These are phyloP conservation scores for Drosophila kepulauana DNA, from an alignment of 1,140 invertebrate species.

Conservation along the genomic window DNA sequence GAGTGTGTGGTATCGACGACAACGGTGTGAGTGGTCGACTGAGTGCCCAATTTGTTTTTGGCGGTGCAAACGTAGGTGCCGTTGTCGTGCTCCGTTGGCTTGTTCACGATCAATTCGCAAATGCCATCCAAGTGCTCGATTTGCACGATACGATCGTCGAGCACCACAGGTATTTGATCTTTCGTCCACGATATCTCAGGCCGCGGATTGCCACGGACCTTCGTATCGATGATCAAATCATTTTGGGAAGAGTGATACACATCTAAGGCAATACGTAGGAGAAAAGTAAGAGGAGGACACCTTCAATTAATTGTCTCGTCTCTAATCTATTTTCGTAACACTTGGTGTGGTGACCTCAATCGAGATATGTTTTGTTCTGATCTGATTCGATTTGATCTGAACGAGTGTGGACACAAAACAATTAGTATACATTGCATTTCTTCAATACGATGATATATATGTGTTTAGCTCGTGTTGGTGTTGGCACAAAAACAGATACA, in stretches of 20 bases:
- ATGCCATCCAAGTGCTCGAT: conserved; percentile 90
- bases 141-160: conserved; percentile 88
- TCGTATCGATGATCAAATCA: conserved; percentile 91
- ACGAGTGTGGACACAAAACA: conserved; percentile 18
- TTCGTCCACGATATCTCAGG: conserved; percentile 93
- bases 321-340: conserved; percentile 67
- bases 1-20: conserved; percentile 73
- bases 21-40: conserved; percentile 80
- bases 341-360: conserved; percentile 66
- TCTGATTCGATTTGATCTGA: background rate
- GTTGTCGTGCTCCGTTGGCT: conserved; percentile 88
- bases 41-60: conserved; percentile 86
- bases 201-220: conserved; percentile 90
- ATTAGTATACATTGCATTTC: conserved; percentile 25
- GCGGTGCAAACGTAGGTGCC: conserved; percentile 90
- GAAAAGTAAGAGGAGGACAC: conserved; percentile 26
- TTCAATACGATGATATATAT: conserved; percentile 1
- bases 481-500: conserved; percentile 57
- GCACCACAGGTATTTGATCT: conserved; percentile 87
- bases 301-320: conserved; percentile 71
- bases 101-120: conserved; percentile 89
- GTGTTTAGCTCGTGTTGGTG: conserved; percentile 45
- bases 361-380: conserved; percentile 14
- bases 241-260: conserved; percentile 89
- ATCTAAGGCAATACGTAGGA: conserved; percentile 85